Conservation (phyloP, 2,888 invertebrate species). For the Elegia similella region DNA sequence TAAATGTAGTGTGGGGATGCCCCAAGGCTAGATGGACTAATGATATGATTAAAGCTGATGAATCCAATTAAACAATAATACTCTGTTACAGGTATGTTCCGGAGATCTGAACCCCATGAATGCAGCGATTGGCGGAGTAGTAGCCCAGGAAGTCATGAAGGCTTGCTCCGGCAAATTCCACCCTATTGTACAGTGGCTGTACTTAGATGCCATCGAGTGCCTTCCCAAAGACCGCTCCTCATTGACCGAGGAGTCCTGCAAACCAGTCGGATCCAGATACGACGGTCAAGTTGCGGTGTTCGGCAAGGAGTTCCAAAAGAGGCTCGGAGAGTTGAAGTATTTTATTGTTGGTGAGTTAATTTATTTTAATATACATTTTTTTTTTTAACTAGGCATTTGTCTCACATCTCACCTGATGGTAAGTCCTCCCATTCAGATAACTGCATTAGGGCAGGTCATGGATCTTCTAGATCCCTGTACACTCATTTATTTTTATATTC, state of each 20-base stretch:
- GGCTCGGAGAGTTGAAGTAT: constrained; percentile 89
- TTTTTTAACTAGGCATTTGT: no score
- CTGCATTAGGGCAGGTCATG: no score
- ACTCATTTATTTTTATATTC: no score
- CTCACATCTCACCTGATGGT: no score
- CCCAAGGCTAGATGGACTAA: no score
- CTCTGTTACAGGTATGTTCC: constrained; percentile 76
- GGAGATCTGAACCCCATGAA: constrained; percentile 95
- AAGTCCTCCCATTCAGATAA: no score
- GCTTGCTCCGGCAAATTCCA: constrained; percentile 98
- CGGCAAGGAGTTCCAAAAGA: constrained; percentile 94
- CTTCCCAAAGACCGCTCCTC: constrained; percentile 86
- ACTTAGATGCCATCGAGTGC: constrained; percentile 98
- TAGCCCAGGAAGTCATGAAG: constrained; percentile 99
- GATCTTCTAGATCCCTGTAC: no score
- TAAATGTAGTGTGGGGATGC: no score
- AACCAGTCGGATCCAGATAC: constrained; percentile 87
- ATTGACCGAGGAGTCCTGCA: constrained; percentile 88
- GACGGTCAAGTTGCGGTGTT: constrained; percentile 97
- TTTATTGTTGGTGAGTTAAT: constrained; percentile 84
- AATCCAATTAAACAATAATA: no score
- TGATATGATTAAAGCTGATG: no score
- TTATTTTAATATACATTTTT: not conserved
- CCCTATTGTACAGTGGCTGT: constrained; percentile 96
- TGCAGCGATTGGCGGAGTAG: constrained; percentile 96